Conservation (phyloP, 2,888 invertebrate species). For the Acanthopleura granulata region DNA sequence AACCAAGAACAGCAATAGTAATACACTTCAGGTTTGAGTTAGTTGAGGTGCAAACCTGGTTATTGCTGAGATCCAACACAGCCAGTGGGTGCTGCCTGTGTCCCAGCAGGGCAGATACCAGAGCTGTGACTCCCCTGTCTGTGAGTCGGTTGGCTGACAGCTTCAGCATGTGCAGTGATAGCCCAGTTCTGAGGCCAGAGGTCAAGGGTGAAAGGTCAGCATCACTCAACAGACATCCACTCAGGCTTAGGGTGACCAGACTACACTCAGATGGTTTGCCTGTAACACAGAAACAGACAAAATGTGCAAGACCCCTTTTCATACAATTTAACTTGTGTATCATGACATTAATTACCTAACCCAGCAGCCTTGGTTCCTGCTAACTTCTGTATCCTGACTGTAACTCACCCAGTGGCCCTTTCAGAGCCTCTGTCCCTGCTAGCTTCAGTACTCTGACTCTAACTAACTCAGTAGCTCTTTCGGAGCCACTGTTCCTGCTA, state of each 20-base stretch:
- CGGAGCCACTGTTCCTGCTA: too few relatives aligned
- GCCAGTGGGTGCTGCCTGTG: slow-evolving; percentile 46
- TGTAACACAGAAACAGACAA: too few relatives aligned
- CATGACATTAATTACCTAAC: too few relatives aligned
- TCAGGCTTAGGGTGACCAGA: slow-evolving; percentile 51
- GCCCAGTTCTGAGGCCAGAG: slow-evolving; percentile 42
- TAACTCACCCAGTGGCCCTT: too few relatives aligned
- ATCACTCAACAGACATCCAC: slow-evolving; percentile 53
- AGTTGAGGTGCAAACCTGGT: slow-evolving; percentile 49
- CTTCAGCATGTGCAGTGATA: slow-evolving; percentile 56
- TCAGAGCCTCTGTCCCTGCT: too few relatives aligned
- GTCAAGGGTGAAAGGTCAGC: slow-evolving; percentile 46
- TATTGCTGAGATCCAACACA: slow-evolving; percentile 53
- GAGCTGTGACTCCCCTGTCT: slow-evolving; percentile 40
- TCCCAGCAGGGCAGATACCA: slow-evolving; percentile 44
- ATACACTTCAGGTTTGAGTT: too few relatives aligned
- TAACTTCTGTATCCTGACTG: too few relatives aligned
- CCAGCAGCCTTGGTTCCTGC: too few relatives aligned
- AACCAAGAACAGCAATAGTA: too few relatives aligned
- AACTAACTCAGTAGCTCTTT: slow-evolving; percentile 37
- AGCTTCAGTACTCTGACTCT: not conserved
- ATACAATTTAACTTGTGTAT: too few relatives aligned
- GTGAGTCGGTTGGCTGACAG: slow-evolving; percentile 57
- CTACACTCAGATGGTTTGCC: slow-evolving; percentile 13
- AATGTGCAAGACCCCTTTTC: too few relatives aligned